These are phyloP conservation scores for Siniperca undulata DNA, from an alignment of 2,797 vertebrate genomes.

Conservation along the genomic window DNA sequence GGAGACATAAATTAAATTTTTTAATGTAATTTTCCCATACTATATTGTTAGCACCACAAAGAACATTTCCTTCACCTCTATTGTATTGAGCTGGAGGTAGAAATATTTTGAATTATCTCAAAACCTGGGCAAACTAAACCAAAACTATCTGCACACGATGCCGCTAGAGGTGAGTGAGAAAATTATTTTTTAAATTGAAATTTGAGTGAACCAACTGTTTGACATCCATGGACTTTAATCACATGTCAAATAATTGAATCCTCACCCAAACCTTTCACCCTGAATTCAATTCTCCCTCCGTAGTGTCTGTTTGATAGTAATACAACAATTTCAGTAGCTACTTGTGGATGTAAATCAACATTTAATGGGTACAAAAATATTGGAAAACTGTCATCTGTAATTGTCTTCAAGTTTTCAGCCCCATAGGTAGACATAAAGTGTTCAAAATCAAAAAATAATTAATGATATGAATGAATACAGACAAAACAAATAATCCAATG, in stretches of 20 bases:
- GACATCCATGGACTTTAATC: not conserved
- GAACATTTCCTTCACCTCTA: not conserved
- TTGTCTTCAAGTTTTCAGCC: not conserved
- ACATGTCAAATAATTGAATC: not conserved
- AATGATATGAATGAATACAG: not conserved
- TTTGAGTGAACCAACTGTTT: not conserved
- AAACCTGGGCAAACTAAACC: not conserved
- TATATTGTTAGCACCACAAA: not conserved
- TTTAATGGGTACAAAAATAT: not conserved
- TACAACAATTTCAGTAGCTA: not conserved
- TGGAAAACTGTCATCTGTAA: not conserved
- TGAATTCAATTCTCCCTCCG: not conserved
- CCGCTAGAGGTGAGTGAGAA: not conserved
- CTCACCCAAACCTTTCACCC: not conserved
- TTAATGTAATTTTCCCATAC: not conserved
- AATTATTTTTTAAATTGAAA: not conserved
- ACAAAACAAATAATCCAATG: not conserved
- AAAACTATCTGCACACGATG: not conserved
- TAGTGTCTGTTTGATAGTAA: not conserved
- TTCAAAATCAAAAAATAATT: not conserved
- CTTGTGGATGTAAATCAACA: not conserved
- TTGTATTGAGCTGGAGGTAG: not conserved
- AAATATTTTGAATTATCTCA: not conserved
- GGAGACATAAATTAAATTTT: not conserved
- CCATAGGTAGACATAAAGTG: not conserved